Evolutionary conservation across 1,140 invertebrate species (phyloP).

Genomic region (Heliconius nattereri): DNA sequence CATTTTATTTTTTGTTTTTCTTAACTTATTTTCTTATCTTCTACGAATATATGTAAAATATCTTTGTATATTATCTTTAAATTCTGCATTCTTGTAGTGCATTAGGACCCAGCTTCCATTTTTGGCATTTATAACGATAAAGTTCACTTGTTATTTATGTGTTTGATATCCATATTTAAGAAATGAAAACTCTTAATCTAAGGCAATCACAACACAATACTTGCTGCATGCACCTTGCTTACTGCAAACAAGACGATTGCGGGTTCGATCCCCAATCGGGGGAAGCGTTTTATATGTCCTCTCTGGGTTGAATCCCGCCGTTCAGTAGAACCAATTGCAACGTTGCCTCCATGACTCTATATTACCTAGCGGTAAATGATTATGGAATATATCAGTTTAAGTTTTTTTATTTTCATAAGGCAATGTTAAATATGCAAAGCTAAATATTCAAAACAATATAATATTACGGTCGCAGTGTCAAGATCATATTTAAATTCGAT

Average conservation of each 20-base stretch:
- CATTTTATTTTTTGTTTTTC: not conserved
- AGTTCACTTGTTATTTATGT: conserved; percentile 1
- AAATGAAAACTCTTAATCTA: not conserved
- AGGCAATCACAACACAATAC: not conserved
- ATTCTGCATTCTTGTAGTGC: conserved; percentile 11
- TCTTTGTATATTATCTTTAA: not conserved
- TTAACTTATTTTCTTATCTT: not conserved
- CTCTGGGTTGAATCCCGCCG: no score
- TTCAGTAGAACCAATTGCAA: no score
- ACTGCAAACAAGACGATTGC: not conserved
- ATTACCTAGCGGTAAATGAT: no score
- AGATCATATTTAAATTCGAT: not conserved
- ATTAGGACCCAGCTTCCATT: conserved; percentile 9
- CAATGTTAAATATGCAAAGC: no score
- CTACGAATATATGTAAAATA: not conserved
- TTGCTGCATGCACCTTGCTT: no score
- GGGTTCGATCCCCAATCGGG: not conserved
- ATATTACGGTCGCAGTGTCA: not conserved
- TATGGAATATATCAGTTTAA: no score
- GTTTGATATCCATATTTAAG: not conserved
- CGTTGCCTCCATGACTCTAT: no score
- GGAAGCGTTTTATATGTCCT: no score
- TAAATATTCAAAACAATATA: conserved; percentile 1
- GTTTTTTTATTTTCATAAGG: no score
- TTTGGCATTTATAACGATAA: conserved; percentile 13